A percentile compares a stretch with the other conserved stretches of the same genome.
Conservation (phyloP, 2,888 invertebrate species). For the Leptura quadrifasciata region DNA sequence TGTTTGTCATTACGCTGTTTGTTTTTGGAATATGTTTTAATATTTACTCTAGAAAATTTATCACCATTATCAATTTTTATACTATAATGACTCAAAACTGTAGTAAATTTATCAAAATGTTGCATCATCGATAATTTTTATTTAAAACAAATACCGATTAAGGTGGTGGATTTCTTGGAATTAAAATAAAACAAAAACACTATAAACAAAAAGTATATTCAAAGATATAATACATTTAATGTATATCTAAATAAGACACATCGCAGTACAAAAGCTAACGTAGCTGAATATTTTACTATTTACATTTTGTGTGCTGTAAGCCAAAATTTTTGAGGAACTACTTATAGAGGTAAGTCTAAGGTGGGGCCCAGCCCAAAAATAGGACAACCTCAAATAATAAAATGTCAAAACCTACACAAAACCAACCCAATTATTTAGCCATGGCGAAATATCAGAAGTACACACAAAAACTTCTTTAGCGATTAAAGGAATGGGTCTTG, state of each 20-base stretch:
- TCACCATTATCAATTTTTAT: not conserved
- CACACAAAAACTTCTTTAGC: not conserved
- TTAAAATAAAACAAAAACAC: conserved; percentile 22
- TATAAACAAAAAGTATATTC: conserved; percentile 42
- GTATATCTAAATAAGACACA: conserved; percentile 47
- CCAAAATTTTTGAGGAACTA: conserved; percentile 36
- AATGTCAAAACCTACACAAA: not conserved
- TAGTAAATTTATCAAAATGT: not conserved
- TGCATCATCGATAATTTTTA: not conserved
- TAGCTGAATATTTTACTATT: conserved; percentile 48
- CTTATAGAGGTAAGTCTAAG: not conserved
- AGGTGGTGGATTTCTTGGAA: not conserved
- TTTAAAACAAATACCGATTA: not conserved
- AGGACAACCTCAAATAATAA: not conserved
- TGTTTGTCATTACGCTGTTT: too few relatives aligned
- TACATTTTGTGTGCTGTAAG: conserved; percentile 44
- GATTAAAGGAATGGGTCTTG: not conserved
- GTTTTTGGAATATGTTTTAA: not conserved
- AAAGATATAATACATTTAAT: conserved; percentile 37
- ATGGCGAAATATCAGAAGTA: not conserved
- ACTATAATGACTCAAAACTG: not conserved
- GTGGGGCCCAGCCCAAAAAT: not conserved
- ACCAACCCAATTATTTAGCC: not conserved
- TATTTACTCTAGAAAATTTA: not conserved
- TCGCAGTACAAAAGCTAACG: conserved; percentile 57